Evolutionary conservation across 2,888 invertebrate genomes (phyloP), one percentile per base, ranked within the genome.

Genomic region (Drosophila diplacantha): DNA sequence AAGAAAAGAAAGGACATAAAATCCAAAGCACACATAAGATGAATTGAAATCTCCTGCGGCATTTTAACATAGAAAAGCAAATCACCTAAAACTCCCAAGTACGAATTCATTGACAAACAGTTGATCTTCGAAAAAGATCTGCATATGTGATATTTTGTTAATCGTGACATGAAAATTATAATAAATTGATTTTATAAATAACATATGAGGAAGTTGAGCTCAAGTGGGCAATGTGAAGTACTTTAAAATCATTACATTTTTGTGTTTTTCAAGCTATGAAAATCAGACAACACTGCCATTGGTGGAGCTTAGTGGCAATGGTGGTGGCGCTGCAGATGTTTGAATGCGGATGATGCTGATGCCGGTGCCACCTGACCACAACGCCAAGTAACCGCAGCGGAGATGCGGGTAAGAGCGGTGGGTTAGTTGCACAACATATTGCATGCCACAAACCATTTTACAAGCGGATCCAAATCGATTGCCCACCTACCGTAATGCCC

Each of bases 381-480:
- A 69, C 47, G 67, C 46, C 72, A 82, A 82, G 78, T 43, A 64
- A 77, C 83, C 78, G 64, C 78, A 81, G 67, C 61, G 69, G 57
- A 61, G 67, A 62, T 63, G 54, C 63, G 60, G 62, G 59, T 35
- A 50, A 38, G 38, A 35, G 26, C 47, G 52, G 35, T 22, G 50
- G 50, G 54, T 43, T 55, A 57, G 69, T 70, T 76, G 75, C 75
- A 75, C 78, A 78, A 81, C 83, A 83, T 78, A 81, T 79, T 83
- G 75, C 81, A 78, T 69, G 71, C 83, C 83, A 66, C 83, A 77
- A 72, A 76, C 72, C 70, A 74, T 67, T 76, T 65, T 80, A 66
- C 74, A 79, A 72, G 60, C 69, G 58, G 49, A 63, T 56, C 35
- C 76, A 65, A 81, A 80, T 65, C 81, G 77, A 67, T 82, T 64